Evolutionary conservation across 2,797 vertebrate genomes (phyloP).

Genomic region (Phataginus tetradactyla): DNA sequence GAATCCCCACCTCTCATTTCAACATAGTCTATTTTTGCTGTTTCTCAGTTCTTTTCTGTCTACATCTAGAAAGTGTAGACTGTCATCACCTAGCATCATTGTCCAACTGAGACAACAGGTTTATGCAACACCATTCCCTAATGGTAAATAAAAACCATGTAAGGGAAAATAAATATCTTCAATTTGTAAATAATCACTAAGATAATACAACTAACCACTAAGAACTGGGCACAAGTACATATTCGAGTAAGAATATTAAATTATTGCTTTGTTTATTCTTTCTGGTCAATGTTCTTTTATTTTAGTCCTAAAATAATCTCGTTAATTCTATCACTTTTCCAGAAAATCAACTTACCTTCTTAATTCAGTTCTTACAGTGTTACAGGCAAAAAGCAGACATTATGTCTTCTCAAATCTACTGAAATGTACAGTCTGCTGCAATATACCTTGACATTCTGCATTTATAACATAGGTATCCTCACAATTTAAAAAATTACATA

Average conservation of each 20-base stretch:
- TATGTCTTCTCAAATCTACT: neutral
- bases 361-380: neutral
- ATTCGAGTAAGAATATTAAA: neutral
- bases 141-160: neutral
- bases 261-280: neutral
- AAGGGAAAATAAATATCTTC: neutral
- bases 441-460: neutral
- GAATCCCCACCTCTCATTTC: neutral
- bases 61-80: neutral
- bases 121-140: neutral
- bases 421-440: neutral
- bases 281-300: neutral
- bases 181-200: neutral
- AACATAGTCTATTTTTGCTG: neutral
- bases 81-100: neutral
- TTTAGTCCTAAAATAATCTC: neutral
- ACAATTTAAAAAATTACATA: neutral
- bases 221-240: neutral
- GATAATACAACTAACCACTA: neutral
- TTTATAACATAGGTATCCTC: neutral
- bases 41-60: neutral
- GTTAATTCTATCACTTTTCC: neutral
- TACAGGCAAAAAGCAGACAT: neutral
- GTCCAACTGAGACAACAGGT: neutral
- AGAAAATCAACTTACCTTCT: neutral